Percentiles rank a stretch among this genome's conserved stretches.
Evolutionary conservation across 2,888 invertebrate species (phyloP).

Genomic region (Pasiphila rectangulata): DNA sequence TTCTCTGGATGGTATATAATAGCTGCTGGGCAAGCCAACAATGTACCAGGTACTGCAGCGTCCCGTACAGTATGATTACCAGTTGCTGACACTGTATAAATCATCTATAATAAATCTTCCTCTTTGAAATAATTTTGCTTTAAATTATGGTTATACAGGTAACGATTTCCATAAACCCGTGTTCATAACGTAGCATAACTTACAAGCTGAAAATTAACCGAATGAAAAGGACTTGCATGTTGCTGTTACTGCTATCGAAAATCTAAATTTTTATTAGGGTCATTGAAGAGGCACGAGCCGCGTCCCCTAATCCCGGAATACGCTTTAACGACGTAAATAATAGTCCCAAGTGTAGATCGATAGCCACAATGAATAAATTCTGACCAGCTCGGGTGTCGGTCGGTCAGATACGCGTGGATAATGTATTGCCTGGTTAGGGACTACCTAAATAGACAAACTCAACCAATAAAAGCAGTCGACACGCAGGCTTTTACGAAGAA

Average conservation of each 20-base stretch:
- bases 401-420: conserved; percentile 8
- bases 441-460: conserved; percentile 4
- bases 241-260: not conserved
- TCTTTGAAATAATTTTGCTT: too few relatives aligned
- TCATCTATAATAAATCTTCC: too few relatives aligned
- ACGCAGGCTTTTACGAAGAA: conserved; percentile 5
- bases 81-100: too few relatives aligned
- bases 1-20: too few relatives aligned
- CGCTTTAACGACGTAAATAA: conserved; percentile 23
- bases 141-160: too few relatives aligned
- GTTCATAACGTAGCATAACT: too few relatives aligned
- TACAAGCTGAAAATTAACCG: too few relatives aligned
- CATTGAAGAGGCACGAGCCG: not conserved
- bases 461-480: conserved; percentile 8
- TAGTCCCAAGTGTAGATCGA: conserved; percentile 10
- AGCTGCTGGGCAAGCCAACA: too few relatives aligned
- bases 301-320: conserved; percentile 1
- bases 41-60: too few relatives aligned
- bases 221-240: too few relatives aligned
- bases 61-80: too few relatives aligned
- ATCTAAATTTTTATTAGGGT: conserved; percentile 4
- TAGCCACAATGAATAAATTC: conserved; percentile 27
- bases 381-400: conserved; percentile 2
- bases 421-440: not conserved
- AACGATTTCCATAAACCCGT: too few relatives aligned